Conservation (phyloP, 2,797 vertebrate species). For the Sebastes taczanowskii region DNA sequence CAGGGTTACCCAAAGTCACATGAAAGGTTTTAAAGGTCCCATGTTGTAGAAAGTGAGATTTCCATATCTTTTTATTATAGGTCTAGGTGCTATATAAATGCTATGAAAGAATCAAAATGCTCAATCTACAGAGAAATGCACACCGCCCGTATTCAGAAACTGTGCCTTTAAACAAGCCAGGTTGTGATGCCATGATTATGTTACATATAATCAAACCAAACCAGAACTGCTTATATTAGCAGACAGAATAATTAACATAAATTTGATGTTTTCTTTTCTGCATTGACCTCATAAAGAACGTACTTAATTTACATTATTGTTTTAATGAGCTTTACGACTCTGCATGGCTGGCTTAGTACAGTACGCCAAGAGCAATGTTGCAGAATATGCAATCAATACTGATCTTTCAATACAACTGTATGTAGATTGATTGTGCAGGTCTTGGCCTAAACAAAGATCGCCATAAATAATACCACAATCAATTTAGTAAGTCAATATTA, state of each 20-base stretch:
- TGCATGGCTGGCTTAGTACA: neutral
- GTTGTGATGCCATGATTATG: neutral
- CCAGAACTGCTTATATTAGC: neutral
- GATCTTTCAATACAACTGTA: neutral
- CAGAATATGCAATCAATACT: conserved; percentile 5
- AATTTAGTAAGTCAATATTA: conserved; percentile 8
- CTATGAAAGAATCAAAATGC: too few species aligned
- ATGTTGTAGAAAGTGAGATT: too few species aligned
- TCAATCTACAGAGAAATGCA: too few species aligned
- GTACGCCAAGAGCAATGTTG: neutral
- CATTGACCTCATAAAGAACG: neutral
- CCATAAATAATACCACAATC: conserved; percentile 25
- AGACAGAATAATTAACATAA: neutral
- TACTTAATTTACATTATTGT: conserved; percentile 8
- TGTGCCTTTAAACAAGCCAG: too few species aligned
- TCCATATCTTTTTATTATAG: too few species aligned
- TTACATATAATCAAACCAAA: neutral
- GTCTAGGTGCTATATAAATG: too few species aligned
- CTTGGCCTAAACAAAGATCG: neutral
- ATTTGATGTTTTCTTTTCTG: neutral
- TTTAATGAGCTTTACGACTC: neutral
- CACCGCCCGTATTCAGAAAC: too few species aligned
- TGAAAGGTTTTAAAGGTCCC: neutral
- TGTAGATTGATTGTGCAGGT: neutral
- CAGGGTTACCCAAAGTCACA: conserved; percentile 14